phyloP scores from a whole-genome alignment of 2,113 vertebrate species.

The Abramis brama region DNA sequence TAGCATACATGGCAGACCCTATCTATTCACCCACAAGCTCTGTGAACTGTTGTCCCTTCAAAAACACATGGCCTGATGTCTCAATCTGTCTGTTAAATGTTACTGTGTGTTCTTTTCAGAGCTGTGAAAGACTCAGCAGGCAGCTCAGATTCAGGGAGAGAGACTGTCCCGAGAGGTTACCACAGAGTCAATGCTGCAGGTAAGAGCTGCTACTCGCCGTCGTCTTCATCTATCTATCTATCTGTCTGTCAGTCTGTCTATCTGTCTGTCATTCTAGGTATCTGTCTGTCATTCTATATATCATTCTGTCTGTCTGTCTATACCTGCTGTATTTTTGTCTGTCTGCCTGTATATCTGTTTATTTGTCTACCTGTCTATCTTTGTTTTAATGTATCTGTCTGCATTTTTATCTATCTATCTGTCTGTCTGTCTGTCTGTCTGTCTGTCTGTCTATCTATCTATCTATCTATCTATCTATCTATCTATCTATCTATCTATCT shows the following conservation, averaged over 20 bases:
- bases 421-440: neutral
- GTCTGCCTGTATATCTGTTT: neutral
- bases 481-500: neutral
- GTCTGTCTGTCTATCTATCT: neutral
- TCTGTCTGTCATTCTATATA: no score
- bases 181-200: constrained; percentile 78
- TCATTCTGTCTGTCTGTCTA: neutral
- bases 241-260: neutral
- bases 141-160: constrained; percentile 55
- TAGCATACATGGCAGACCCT: constrained; percentile 24
- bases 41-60: constrained; percentile 27
- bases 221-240: neutral
- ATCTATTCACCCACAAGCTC: constrained; percentile 19
- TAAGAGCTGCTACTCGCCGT: constrained; percentile 40
- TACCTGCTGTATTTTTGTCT: neutral
- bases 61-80: constrained; percentile 8
- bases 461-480: neutral
- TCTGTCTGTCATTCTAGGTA: neutral
- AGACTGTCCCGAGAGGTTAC: constrained; percentile 69
- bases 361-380: neutral
- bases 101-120: constrained; percentile 51
- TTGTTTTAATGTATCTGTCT: neutral
- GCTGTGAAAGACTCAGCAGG: constrained; percentile 48
- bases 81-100: constrained; percentile 10
- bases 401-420: accelerated